Conservation (phyloP, 2,888 invertebrate genomes). For the Lasioglossum villosulum region DNA sequence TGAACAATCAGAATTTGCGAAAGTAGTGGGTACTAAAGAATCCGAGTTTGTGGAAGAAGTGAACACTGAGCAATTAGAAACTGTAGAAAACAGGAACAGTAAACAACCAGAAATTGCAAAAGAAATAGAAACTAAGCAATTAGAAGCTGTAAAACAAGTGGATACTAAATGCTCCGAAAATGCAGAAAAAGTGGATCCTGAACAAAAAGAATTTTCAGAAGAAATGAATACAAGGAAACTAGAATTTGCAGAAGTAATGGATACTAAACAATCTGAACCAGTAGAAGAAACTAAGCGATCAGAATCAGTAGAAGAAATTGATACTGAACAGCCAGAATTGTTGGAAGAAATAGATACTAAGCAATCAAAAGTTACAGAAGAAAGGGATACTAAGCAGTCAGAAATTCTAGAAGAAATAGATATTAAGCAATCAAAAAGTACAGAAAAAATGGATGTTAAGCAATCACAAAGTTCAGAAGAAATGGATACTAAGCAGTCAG, state of each 20-base stretch:
- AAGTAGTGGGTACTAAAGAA: neutral
- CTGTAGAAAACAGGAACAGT: neutral
- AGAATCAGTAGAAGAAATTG: neutral
- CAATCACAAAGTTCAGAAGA: neutral
- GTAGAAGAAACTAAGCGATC: neutral
- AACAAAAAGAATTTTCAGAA: neutral
- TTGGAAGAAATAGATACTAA: neutral
- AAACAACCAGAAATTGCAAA: neutral
- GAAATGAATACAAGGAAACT: neutral
- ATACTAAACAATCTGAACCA: neutral
- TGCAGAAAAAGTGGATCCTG: neutral
- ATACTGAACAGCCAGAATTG: neutral
- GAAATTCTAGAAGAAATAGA: neutral
- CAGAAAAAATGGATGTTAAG: neutral
- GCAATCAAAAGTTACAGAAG: neutral
- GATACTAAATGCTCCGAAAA: neutral
- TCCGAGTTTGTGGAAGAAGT: neutral
- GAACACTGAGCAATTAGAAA: neutral
- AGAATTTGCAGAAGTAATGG: neutral
- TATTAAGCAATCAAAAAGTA: neutral
- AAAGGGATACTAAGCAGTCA: neutral
- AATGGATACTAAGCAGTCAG: neutral
- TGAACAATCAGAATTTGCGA: neutral
- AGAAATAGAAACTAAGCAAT: neutral
- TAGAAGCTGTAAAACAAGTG: neutral